phyloP scores from a whole-genome alignment of 1,140 invertebrate species.

The Myzus persicae region DNA sequence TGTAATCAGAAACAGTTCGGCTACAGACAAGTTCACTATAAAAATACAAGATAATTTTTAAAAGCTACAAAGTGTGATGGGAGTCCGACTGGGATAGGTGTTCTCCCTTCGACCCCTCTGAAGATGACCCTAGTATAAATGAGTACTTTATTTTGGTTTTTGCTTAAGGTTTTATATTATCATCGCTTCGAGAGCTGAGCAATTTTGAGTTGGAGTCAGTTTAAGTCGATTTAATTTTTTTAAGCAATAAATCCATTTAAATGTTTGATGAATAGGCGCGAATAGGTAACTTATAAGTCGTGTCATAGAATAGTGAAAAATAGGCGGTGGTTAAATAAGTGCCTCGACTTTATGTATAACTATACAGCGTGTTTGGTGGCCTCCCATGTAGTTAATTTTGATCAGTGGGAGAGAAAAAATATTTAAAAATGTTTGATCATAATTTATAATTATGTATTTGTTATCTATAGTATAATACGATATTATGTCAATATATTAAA shows the following conservation, averaged over 20 bases:
- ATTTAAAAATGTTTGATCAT: neutral
- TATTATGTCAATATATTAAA: no score
- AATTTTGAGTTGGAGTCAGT: neutral
- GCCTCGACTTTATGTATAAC: neutral
- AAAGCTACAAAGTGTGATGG: neutral
- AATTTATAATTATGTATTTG: no score
- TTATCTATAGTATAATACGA: no score
- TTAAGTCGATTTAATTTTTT: neutral
- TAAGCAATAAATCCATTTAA: neutral
- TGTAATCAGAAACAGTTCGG: neutral
- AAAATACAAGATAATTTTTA: neutral
- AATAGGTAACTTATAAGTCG: neutral
- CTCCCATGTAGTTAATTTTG: neutral
- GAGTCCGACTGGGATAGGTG: neutral
- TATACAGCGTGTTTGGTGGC: neutral
- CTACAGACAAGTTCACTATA: neutral
- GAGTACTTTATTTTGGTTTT: neutral
- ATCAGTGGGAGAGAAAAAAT: neutral
- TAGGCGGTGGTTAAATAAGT: neutral
- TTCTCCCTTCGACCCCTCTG: neutral
- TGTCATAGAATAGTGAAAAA: neutral
- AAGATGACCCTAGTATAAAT: neutral
- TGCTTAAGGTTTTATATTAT: neutral
- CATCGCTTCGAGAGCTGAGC: neutral
- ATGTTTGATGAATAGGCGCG: neutral